phyloP scores from a whole-genome alignment of 2,888 invertebrate species.

The Philopedon plagiatum region DNA sequence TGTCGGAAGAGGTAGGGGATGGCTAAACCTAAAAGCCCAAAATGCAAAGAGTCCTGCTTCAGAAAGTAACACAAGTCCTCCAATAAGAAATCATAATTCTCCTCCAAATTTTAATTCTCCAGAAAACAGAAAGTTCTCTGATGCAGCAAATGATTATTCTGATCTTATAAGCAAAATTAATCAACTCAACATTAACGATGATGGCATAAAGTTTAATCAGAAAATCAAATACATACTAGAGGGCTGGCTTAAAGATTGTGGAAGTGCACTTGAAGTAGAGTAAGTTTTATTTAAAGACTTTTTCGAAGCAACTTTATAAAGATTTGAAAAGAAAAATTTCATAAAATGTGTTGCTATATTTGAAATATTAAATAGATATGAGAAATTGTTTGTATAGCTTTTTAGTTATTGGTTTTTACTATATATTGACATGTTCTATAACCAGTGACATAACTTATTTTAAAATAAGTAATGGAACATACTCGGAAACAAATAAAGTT shows the following conservation, averaged over 20 bases:
- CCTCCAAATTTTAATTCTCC: constrained; percentile 11
- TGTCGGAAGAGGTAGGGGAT: constrained; percentile 57
- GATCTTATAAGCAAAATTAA: constrained; percentile 60
- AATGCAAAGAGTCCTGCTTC: constrained; percentile 40
- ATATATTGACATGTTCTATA: no score
- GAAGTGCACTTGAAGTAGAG: constrained; percentile 61
- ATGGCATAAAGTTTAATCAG: constrained; percentile 66
- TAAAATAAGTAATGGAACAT: no score
- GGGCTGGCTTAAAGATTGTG: constrained; percentile 61
- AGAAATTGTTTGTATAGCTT: no score
- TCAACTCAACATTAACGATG: constrained; percentile 62
- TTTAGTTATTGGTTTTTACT: no score
- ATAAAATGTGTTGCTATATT: no score
- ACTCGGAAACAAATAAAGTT: no score
- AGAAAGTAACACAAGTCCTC: constrained; percentile 27
- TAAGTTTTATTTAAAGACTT: constrained; percentile 56
- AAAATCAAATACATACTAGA: constrained; percentile 64
- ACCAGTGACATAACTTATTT: no score
- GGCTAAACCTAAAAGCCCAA: constrained; percentile 56
- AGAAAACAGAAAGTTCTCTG: constrained; percentile 44
- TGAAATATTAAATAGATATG: no score
- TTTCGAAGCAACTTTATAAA: neutral
- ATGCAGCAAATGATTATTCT: constrained; percentile 49
- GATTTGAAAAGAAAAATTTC: neutral
- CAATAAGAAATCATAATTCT: constrained; percentile 12